Percentiles rank a stretch among this genome's conserved stretches.
Evolutionary conservation across 1,140 invertebrate genomes (phyloP).

Genomic region (Drosophila lacteicornis): DNA sequence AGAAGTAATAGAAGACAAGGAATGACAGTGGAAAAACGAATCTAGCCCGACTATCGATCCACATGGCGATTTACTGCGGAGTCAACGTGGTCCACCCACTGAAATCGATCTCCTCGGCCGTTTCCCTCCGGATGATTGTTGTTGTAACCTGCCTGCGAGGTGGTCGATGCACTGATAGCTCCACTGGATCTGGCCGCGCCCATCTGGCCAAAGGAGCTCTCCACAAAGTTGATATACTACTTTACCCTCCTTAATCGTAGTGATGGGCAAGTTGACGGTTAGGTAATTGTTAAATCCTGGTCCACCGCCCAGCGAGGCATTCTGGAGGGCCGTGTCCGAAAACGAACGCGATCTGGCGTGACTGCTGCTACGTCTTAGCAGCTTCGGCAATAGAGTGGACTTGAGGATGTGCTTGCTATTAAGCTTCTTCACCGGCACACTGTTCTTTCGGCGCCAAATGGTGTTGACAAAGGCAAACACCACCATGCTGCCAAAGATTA

Average conservation of each 20-base stretch:
- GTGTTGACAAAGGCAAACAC: conserved; percentile 96
- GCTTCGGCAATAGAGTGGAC: conserved; percentile 91
- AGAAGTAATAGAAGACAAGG: conserved; percentile 92
- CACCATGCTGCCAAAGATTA: conserved; percentile 93
- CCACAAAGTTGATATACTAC: conserved; percentile 67
- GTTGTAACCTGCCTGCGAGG: conserved; percentile 23
- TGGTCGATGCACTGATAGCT: conserved; percentile 2
- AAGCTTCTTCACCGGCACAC: conserved; percentile 92
- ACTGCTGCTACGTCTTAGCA: conserved; percentile 88
- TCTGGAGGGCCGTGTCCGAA: conserved; percentile 87
- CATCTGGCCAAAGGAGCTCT: conserved; percentile 43
- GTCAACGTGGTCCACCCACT: conserved; percentile 92
- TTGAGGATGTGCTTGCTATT: conserved; percentile 93
- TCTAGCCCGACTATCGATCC: conserved; percentile 92
- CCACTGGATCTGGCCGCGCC: conserved; percentile 2
- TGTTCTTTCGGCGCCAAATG: conserved; percentile 93
- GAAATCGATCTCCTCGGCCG: conserved; percentile 48
- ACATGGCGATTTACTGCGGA: conserved; percentile 93
- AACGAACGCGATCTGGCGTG: conserved; percentile 90
- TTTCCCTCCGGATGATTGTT: conserved; percentile 45
- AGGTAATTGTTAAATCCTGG: conserved; percentile 73
- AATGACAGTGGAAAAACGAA: conserved; percentile 92
- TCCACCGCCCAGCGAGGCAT: conserved; percentile 56
- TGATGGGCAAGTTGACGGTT: conserved; percentile 76
- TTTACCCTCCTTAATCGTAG: conserved; percentile 70